Conservation (phyloP, 2,888 invertebrate species). For the Mythimna loreyi region DNA sequence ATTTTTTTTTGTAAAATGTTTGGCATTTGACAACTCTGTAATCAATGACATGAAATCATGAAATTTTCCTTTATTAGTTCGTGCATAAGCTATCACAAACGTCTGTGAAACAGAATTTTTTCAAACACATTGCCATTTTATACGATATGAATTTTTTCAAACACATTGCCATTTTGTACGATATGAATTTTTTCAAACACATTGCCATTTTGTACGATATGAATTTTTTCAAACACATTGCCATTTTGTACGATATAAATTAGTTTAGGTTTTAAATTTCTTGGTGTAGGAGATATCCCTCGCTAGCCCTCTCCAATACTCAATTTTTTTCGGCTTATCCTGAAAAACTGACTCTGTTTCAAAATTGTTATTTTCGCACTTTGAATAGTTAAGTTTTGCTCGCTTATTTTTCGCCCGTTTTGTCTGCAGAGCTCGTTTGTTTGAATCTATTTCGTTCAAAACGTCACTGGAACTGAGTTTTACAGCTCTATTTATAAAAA, state of each 20-base stretch:
- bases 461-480: conserved; percentile 37
- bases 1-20: no score
- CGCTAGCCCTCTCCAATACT: conserved; percentile 37
- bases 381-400: conserved; percentile 6
- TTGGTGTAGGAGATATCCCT: conserved; percentile 27
- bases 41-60: no score
- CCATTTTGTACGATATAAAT: conserved; percentile 42
- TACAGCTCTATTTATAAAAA: conserved; percentile 37
- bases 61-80: no score
- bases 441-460: conserved; percentile 24
- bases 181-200: no score
- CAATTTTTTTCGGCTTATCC: conserved; percentile 32
- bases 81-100: no score
- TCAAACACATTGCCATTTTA: no score
- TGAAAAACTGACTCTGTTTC: conserved; percentile 28
- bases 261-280: conserved; percentile 30
- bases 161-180: no score
- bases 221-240: no score
- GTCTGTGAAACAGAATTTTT: no score
- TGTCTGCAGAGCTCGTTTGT: conserved; percentile 24
- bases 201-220: no score
- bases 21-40: no score
- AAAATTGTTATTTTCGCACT: conserved; percentile 31
- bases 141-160: no score
- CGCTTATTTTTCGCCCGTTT: conserved; percentile 8